Evolutionary conservation across 2,113 vertebrate species (phyloP).

Genomic region (Stigmatopora nigra): DNA sequence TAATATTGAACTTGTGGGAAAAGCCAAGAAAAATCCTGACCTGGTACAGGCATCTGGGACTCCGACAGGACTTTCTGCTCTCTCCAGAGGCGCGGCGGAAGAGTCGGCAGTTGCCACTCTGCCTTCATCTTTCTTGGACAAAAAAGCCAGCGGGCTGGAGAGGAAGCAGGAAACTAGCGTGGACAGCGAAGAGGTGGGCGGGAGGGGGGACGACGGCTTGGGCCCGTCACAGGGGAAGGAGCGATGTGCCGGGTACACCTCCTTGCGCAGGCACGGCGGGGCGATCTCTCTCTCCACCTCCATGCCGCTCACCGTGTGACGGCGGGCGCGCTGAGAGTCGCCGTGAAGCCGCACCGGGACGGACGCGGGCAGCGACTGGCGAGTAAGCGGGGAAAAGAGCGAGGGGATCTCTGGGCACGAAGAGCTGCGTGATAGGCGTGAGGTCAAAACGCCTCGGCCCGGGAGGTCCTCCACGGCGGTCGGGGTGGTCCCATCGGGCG

Average conservation of each 20-base stretch:
- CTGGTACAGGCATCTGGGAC: constrained; percentile 37
- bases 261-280: constrained; percentile 81
- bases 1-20: too few relatives aligned
- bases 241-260: constrained; percentile 76
- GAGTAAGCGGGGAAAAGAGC: constrained; percentile 31
- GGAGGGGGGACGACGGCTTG: constrained; percentile 31
- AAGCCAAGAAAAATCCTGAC: constrained; percentile 23
- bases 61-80: constrained; percentile 16
- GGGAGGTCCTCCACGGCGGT: constrained; percentile 21
- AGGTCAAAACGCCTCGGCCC: constrained; percentile 12
- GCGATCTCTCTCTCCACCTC: constrained; percentile 71
- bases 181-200: constrained; percentile 48
- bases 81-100: constrained; percentile 14
- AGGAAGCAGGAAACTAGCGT: constrained; percentile 60
- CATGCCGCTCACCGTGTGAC: constrained; percentile 79
- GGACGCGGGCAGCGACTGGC: constrained; percentile 8
- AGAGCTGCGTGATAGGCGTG: constrained; percentile 69
- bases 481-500: constrained; percentile 4
- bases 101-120: constrained; percentile 14
- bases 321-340: constrained; percentile 56
- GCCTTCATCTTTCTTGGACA: constrained; percentile 47
- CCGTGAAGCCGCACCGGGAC: constrained; percentile 24
- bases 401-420: constrained; percentile 74
- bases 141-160: constrained; percentile 68
- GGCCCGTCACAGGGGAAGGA: constrained; percentile 38